These are phyloP conservation scores for Melanocharis versteri DNA, from an alignment of 2,113 vertebrate genomes.

Conservation along the genomic window DNA sequence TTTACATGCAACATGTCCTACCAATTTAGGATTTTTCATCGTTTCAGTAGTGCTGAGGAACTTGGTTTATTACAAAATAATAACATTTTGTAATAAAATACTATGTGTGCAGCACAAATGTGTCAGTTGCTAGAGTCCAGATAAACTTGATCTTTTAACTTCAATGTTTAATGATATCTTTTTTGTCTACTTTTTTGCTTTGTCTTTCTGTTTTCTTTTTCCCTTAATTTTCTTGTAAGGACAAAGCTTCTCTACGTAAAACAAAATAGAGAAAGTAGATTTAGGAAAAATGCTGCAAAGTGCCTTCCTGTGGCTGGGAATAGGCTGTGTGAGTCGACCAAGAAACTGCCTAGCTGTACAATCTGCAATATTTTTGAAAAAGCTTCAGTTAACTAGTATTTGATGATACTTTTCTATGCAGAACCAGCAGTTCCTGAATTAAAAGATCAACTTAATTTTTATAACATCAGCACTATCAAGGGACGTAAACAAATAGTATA, in stretches of 20 bases:
- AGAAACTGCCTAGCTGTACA: background rate
- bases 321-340: background rate
- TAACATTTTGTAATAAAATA: background rate
- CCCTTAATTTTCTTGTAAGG: background rate
- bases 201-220: too few relatives aligned
- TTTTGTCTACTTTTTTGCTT: background rate
- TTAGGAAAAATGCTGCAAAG: background rate
- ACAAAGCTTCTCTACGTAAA: background rate
- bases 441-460: background rate
- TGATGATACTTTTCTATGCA: background rate
- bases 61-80: background rate
- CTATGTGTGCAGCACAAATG: background rate
- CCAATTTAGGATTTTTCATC: background rate
- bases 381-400: background rate
- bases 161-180: background rate
- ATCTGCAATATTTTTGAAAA: background rate
- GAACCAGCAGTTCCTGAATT: background rate
- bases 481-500: background rate
- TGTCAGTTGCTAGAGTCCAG: background rate
- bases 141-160: background rate
- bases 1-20: background rate
- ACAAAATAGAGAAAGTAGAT: background rate
- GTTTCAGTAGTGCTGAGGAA: background rate
- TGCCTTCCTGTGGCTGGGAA: background rate
- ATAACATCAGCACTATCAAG: background rate